Conservation (phyloP, 2,113 vertebrate genomes). For the Cyanoderma ruficeps region DNA sequence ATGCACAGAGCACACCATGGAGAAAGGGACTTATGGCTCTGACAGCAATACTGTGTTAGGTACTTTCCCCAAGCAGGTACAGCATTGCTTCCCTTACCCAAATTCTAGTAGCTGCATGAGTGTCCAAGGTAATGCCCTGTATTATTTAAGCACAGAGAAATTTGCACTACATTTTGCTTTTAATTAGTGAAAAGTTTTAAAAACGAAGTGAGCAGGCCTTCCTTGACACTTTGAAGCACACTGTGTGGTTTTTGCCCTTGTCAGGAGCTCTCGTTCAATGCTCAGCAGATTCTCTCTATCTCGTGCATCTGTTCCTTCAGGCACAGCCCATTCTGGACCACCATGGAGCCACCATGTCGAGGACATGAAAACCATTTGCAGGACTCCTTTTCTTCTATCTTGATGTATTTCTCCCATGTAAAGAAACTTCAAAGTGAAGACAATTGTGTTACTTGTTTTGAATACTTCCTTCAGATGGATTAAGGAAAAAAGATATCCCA, state of each 20-base stretch:
- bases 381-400: neutral
- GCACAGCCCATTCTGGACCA: neutral
- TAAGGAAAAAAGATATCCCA: neutral
- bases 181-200: neutral
- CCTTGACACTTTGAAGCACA: neutral
- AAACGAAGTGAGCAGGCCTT: neutral
- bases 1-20: accelerated
- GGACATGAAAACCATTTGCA: neutral
- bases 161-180: neutral
- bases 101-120: neutral
- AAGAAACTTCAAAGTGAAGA: neutral
- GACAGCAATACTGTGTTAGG: neutral
- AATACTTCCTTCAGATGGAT: neutral
- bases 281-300: neutral
- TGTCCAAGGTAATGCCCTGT: neutral
- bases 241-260: neutral
- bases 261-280: neutral
- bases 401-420: neutral
- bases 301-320: neutral
- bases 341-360: neutral
- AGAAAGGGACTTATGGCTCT: neutral
- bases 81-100: neutral
- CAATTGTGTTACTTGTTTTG: neutral
- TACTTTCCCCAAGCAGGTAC: neutral
- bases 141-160: neutral